Percentiles rank a stretch among this genome's conserved stretches.
Conservation (phyloP, 2,797 vertebrate genomes). For the Pseudochirops cupreus region DNA sequence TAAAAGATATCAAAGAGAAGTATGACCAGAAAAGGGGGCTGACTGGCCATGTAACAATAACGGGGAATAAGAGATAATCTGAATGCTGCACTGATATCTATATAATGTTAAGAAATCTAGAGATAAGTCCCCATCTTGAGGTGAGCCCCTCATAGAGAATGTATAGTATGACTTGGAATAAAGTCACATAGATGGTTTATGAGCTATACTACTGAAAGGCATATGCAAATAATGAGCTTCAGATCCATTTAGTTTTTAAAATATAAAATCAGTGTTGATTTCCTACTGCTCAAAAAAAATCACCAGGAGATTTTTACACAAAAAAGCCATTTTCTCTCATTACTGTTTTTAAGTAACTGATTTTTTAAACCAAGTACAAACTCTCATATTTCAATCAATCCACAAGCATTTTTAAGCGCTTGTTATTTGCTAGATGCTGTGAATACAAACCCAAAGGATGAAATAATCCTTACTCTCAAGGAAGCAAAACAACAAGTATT, state of each 20-base stretch:
- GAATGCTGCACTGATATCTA: not conserved
- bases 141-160: not conserved
- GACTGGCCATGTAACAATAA: no score
- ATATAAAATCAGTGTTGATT: not conserved
- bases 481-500: not conserved
- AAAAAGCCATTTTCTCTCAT: not conserved
- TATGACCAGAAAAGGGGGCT: no score
- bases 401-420: not conserved
- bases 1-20: no score
- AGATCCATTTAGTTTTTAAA: not conserved
- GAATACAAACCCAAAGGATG: not conserved
- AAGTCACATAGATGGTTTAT: not conserved
- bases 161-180: not conserved
- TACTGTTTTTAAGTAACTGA: not conserved
- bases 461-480: not conserved
- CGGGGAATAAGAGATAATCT: not conserved
- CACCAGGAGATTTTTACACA: not conserved
- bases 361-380: not conserved
- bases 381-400: constrained; percentile 1
- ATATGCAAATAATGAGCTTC: not conserved
- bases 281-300: not conserved
- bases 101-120: not conserved
- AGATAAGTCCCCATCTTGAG: not conserved
- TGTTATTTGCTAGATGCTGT: not conserved
- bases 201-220: not conserved